These are phyloP conservation scores for Epizoanthus scotinus DNA, from an alignment of 92 coral and sea anemone genomes.

Conservation along the genomic window DNA sequence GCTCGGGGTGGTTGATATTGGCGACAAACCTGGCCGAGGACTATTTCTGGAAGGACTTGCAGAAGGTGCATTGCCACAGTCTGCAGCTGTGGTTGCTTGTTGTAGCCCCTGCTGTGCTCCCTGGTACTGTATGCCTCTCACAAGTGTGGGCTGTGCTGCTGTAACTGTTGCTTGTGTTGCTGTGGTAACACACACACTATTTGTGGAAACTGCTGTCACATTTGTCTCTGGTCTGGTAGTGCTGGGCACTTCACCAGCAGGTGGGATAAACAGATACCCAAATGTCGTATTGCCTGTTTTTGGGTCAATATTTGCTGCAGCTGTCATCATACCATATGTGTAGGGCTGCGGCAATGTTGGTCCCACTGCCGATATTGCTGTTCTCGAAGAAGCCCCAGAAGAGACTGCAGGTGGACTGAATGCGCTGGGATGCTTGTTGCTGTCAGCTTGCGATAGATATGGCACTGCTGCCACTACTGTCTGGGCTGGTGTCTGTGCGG, in stretches of 20 bases:
- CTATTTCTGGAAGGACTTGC: conserved; percentile 19
- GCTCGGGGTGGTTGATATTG: conserved; percentile 10
- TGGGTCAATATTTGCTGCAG: conserved; percentile 37
- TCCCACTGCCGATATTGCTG: conserved; percentile 9
- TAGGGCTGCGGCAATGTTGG: conserved; percentile 6
- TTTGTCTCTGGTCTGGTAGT: conserved; percentile 16
- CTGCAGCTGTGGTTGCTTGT: background rate
- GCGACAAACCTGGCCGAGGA: background rate
- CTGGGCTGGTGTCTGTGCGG: conserved; percentile 37
- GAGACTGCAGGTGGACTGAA: conserved; percentile 44
- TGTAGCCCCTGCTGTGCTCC: background rate
- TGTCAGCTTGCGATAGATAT: conserved; percentile 48
- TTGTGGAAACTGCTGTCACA: background rate
- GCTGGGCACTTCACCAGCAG: conserved; percentile 19
- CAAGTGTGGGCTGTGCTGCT: background rate
- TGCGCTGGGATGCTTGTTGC: conserved; percentile 39
- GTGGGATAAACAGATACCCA: conserved; percentile 34
- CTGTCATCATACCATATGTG: conserved; percentile 40
- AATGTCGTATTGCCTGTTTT: conserved; percentile 39
- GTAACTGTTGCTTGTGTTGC: background rate
- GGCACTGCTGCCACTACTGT: conserved; percentile 67
- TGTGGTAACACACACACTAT: background rate
- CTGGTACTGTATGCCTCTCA: background rate
- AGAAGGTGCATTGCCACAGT: conserved; percentile 21
- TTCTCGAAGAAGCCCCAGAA: conserved; percentile 34